A percentile compares a stretch with the other conserved stretches of the same genome.
phyloP scores from a whole-genome alignment of 2,797 vertebrate species.

The Chanos chanos region DNA sequence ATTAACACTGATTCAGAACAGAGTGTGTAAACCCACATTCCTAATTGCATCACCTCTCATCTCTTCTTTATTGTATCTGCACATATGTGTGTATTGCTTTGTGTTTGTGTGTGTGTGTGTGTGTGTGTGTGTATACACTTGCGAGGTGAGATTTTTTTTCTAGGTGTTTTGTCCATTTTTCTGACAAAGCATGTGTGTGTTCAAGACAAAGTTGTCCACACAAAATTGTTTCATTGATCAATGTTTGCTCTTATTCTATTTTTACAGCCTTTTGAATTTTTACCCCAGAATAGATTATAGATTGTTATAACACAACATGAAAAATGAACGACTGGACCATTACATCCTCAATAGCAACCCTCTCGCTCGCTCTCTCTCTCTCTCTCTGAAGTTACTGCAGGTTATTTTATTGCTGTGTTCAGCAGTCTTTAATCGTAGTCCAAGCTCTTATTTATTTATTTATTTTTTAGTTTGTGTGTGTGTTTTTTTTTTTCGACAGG shows the following conservation, averaged over 20 bases:
- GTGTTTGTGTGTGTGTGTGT: background rate
- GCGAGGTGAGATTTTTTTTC: too few relatives aligned
- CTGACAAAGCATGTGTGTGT: background rate
- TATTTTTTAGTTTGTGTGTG: constrained; percentile 60
- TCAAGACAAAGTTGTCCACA: background rate
- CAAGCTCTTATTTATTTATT: constrained; percentile 72
- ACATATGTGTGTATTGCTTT: background rate
- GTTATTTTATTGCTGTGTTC: constrained; percentile 83
- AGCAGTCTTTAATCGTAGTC: constrained; percentile 96
- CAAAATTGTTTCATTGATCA: too few relatives aligned
- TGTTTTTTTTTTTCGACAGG: constrained; percentile 64
- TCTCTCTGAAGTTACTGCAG: constrained; percentile 14
- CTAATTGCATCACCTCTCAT: constrained; percentile 11
- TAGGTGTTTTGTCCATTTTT: background rate
- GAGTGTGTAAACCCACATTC: constrained; percentile 49
- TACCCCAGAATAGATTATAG: too few relatives aligned
- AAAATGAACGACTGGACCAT: too few relatives aligned
- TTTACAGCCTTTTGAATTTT: too few relatives aligned
- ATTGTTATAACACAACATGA: too few relatives aligned
- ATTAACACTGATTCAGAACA: too few relatives aligned
- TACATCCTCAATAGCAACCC: too few relatives aligned
- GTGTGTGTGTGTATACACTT: too few relatives aligned
- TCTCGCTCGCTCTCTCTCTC: background rate
- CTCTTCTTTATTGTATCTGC: background rate
- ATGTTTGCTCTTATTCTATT: too few relatives aligned